These are phyloP conservation scores for Chaenocephalus aceratus DNA, from an alignment of 2,113 vertebrate species.

Conservation along the genomic window DNA sequence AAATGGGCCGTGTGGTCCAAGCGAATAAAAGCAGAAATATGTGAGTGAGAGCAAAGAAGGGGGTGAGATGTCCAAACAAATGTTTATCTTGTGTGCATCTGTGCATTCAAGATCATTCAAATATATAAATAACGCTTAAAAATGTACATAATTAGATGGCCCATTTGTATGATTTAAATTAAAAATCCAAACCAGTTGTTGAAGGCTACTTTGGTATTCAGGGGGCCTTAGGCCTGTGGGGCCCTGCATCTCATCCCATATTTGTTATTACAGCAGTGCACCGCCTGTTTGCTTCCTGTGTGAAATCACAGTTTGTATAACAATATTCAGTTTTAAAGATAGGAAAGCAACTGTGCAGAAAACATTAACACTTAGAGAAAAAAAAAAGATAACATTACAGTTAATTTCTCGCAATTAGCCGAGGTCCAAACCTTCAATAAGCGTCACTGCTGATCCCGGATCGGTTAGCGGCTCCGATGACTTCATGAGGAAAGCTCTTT, in stretches of 20 bases:
- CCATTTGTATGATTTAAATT: not conserved
- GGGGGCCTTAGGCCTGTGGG: slow-evolving; percentile 47
- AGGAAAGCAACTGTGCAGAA: not conserved
- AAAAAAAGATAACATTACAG: not conserved
- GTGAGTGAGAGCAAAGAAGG: slow-evolving; percentile 13
- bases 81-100: slow-evolving; percentile 1
- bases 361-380: not conserved
- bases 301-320: slow-evolving; percentile 12
- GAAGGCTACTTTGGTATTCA: not conserved
- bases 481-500: not conserved
- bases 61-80: not conserved
- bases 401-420: slow-evolving; percentile 14
- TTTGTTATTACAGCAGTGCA: slow-evolving; percentile 28
- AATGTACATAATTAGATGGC: not conserved
- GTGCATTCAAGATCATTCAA: not conserved
- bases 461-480: slow-evolving; percentile 23
- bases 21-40: slow-evolving; percentile 41
- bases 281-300: not conserved
- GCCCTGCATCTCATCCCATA: slow-evolving; percentile 9
- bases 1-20: slow-evolving; percentile 39
- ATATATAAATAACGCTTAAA: not conserved
- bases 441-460: slow-evolving; percentile 38
- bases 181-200: slow-evolving; percentile 13
- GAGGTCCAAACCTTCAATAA: slow-evolving; percentile 34
- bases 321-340: not conserved